Percentiles rank a stretch among this genome's conserved stretches.
Evolutionary conservation across 2,888 invertebrate species (phyloP).

Genomic region (Phasia obesa): DNA sequence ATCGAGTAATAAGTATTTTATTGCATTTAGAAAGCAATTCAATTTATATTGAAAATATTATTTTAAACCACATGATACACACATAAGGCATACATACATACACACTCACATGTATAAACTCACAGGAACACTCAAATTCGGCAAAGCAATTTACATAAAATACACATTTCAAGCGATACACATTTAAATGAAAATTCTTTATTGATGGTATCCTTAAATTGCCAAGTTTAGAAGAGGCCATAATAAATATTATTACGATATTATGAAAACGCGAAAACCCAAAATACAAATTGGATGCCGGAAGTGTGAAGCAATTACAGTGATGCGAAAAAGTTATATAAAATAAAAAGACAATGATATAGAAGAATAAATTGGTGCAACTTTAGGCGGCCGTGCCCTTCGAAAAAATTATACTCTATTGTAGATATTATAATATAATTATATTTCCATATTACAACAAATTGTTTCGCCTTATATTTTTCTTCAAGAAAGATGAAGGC

Average conservation of each 20-base stretch:
- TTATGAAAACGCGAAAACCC: conserved; percentile 18
- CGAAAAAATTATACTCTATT: not conserved
- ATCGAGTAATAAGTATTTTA: conserved; percentile 70
- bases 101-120: not conserved
- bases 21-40: conserved; percentile 68
- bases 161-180: not conserved
- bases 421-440: too few relatives aligned
- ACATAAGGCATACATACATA: not conserved
- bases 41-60: conserved; percentile 59
- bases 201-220: conserved; percentile 18
- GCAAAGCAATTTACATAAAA: conserved; percentile 30
- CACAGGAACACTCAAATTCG: conserved; percentile 9
- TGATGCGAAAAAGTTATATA: not conserved
- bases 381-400: not conserved
- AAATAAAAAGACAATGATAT: not conserved
- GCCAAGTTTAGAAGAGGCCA: conserved; percentile 45
- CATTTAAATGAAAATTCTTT: conserved; percentile 20
- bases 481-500: too few relatives aligned
- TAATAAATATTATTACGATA: conserved; percentile 55
- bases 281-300: conserved; percentile 4
- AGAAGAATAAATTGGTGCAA: not conserved
- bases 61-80: conserved; percentile 34
- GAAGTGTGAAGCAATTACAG: not conserved
- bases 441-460: too few relatives aligned
- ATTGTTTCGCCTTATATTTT: too few relatives aligned